Conservation (phyloP, 1,140 invertebrate species). For the Saxidomus purpurata region DNA sequence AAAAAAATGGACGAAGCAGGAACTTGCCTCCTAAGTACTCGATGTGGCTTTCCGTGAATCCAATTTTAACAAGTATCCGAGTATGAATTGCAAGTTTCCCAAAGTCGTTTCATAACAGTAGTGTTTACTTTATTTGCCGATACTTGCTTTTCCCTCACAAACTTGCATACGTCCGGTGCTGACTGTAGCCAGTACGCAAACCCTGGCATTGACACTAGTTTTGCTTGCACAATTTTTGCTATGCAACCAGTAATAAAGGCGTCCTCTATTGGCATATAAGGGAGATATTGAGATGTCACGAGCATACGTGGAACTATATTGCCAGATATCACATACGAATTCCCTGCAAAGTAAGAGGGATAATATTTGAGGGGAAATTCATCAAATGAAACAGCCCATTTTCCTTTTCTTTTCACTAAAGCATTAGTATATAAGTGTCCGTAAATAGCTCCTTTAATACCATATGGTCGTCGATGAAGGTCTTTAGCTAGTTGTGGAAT, state of each 20-base stretch:
- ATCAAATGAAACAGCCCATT: constrained; percentile 43
- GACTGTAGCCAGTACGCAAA: constrained; percentile 7
- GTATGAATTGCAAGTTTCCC: no score
- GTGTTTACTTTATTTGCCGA: constrained; percentile 30
- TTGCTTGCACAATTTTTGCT: constrained; percentile 34
- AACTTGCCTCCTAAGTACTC: no score
- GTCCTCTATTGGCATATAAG: no score
- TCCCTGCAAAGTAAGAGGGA: no score
- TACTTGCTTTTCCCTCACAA: background rate
- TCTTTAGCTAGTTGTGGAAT: constrained; percentile 87
- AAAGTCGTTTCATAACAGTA: constrained; percentile 5
- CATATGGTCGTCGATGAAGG: constrained; percentile 18
- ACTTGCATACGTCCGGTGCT: constrained; percentile 9
- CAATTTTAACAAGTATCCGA: no score
- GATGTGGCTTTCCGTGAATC: no score
- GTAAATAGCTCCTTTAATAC: background rate
- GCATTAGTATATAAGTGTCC: constrained; percentile 10
- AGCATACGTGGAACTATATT: constrained; percentile 75
- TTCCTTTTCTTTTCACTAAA: constrained; percentile 33
- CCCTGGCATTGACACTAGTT: background rate
- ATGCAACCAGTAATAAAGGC: constrained; percentile 81
- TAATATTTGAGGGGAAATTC: no score
- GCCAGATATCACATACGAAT: no score
- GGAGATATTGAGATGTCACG: constrained; percentile 66
- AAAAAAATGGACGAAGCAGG: no score